A percentile compares a stretch with the other conserved stretches of the same genome.
These are phyloP conservation scores for Tetrapedia diversipes DNA, from an alignment of 2,888 invertebrate species.

Conservation along the genomic window DNA sequence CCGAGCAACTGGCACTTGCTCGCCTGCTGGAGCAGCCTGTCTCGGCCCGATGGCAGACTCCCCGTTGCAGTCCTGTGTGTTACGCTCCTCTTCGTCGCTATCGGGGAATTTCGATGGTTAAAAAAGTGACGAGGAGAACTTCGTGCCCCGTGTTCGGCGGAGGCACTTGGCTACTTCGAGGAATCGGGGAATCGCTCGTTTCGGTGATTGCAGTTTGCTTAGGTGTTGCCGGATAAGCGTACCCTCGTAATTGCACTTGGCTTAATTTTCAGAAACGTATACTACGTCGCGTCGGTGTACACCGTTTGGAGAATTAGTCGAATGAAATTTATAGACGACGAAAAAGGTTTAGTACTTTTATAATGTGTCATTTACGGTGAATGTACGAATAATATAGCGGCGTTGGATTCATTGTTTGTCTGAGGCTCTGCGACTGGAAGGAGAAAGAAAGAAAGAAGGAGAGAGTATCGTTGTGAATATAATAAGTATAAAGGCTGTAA, in stretches of 20 bases:
- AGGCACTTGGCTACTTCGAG: background rate
- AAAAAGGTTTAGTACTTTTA: background rate
- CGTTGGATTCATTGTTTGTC: background rate
- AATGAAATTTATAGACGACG: background rate
- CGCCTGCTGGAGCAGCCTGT: slow-evolving; percentile 59
- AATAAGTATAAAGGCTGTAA: too few species aligned
- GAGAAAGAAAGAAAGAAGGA: too few species aligned
- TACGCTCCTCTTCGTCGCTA: slow-evolving; percentile 44
- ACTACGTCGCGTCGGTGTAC: background rate
- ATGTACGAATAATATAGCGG: too few species aligned
- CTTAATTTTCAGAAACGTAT: background rate
- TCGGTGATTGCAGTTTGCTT: background rate
- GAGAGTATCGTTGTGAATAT: too few species aligned
- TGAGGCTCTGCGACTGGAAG: too few species aligned
- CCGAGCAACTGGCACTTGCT: slow-evolving; percentile 79
- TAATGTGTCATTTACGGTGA: background rate
- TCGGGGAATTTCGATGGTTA: slow-evolving; percentile 47
- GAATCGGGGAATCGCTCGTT: background rate
- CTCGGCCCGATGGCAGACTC: slow-evolving; percentile 48
- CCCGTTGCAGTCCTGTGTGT: slow-evolving; percentile 51
- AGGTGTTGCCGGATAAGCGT: background rate
- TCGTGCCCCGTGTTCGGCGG: background rate
- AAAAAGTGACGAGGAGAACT: slow-evolving; percentile 14
- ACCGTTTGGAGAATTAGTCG: background rate
- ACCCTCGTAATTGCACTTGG: background rate